Base-by-base conservation (phyloP, 2,797 vertebrate species). In the Phrynocephalus vlangalii region DNA sequence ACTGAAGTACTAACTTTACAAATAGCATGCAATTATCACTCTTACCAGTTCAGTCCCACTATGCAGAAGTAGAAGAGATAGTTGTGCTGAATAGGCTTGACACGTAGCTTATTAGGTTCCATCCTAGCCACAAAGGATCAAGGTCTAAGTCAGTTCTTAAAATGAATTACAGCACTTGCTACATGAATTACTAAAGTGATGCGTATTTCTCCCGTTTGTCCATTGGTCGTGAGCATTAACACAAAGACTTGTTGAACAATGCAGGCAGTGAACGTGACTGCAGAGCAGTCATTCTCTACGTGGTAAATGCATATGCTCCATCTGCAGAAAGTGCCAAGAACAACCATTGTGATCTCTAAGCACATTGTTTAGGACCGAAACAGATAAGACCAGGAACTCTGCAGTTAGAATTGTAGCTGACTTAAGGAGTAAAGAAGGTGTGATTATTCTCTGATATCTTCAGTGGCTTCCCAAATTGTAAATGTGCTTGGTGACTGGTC, bases 1-100 rank as follows among this genome's bases (percentile, higher is more conserved):
- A 76, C 73, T 73, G 13, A 76, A 33, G 33, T 60, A 82, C 76
- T 50, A 33, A 11, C 71, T 87, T 76, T 76, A 38, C 26, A 87
- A 87, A 60, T 71, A 70, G 28, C 33, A 26, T 33, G 28, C 50
- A 78, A 68, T 82, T 76, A 76, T 68, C n/a, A 48, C 63, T 77
- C 56, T 87, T 52, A 71, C 79, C 15, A 86, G 15, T 79, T 82
- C 11, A 24, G 44, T 26, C 6, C 56, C 8, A 72, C 20, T 83
- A 16, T 83, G 20, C 56, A 83, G 60, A 73, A 28, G 26, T 26
- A 77, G 20, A 38, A 38, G 22, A 70, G 15, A 84, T 15, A 78
- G 28, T 33, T 78, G 28, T 30, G 26, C 48, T 24, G 77, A 22
- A 63, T 50, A 50, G 33, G 16, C 26, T 68, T 78, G 77, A n/a